Conservation (phyloP, 1,140 invertebrate species). For the Eueides isabella region DNA sequence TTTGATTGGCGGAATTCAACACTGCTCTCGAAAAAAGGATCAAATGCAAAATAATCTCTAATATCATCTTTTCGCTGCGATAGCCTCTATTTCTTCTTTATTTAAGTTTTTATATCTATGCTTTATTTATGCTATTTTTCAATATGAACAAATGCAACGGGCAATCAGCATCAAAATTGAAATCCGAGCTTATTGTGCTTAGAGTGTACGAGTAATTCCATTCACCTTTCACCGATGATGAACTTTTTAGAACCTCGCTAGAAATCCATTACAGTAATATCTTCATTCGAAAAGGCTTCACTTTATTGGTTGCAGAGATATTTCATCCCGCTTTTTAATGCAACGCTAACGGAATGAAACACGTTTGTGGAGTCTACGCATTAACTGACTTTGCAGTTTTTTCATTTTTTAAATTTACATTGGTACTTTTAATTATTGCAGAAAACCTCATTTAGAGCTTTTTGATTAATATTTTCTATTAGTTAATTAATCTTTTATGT, state of each 20-base stretch:
- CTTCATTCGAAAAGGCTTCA: constrained; percentile 54
- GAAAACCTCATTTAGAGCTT: not conserved
- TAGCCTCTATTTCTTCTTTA: not conserved
- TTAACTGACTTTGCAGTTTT: constrained; percentile 13
- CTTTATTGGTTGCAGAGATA: constrained; percentile 54
- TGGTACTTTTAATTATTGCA: not conserved
- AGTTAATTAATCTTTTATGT: too few species aligned
- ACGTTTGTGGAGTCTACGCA: constrained; percentile 22
- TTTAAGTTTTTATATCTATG: too few species aligned
- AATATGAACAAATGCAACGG: not conserved
- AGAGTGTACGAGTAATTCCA: constrained; percentile 29
- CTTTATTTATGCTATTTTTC: constrained; percentile 5
- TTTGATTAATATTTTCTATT: not conserved
- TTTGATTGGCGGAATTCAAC: too few species aligned
- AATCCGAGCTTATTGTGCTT: constrained; percentile 25
- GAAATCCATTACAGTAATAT: constrained; percentile 61
- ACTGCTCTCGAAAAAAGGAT: too few species aligned
- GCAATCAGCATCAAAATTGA: constrained; percentile 26
- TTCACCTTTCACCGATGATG: constrained; percentile 32
- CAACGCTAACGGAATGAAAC: constrained; percentile 50
- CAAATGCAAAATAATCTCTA: too few species aligned
- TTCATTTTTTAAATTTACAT: not conserved
- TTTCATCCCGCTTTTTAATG: constrained; percentile 34
- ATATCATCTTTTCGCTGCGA: too few species aligned
- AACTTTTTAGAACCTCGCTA: constrained; percentile 46